Evolutionary conservation across 2,888 invertebrate genomes (phyloP).

Genomic region (Pheosia gnoma): DNA sequence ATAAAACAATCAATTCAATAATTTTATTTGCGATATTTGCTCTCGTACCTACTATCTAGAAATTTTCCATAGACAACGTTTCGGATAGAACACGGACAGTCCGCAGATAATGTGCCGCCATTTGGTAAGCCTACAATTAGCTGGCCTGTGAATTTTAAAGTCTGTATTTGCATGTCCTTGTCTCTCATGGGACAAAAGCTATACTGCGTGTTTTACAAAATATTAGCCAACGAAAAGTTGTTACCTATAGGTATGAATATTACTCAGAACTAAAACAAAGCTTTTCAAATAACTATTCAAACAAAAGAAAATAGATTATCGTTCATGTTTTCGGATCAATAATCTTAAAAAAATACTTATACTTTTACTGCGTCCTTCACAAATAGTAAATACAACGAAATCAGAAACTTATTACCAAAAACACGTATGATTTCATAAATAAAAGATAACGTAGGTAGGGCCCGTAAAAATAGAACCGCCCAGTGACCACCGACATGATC

Average conservation of each 20-base stretch:
- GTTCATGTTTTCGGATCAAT: neutral
- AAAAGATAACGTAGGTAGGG: slow-evolving; percentile 40
- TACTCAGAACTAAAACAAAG: no score
- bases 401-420: neutral
- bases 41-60: no score
- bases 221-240: no score
- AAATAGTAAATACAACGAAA: neutral
- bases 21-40: no score
- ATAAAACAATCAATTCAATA: no score
- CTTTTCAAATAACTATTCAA: neutral
- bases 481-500: slow-evolving; percentile 62
- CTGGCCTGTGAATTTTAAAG: neutral
- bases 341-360: neutral
- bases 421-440: neutral
- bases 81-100: neutral
- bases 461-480: slow-evolving; percentile 67
- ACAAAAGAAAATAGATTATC: neutral
- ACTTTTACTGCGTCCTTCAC: neutral
- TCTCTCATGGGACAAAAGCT: neutral
- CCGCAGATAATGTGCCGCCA: neutral
- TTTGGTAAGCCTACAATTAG: slow-evolving; percentile 1
- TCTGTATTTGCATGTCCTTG: neutral
- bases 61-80: no score
- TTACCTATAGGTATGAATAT: no score
- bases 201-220: neutral